Conservation (phyloP, 2,797 vertebrate species). For the Gymnoscopelus microlampas region DNA sequence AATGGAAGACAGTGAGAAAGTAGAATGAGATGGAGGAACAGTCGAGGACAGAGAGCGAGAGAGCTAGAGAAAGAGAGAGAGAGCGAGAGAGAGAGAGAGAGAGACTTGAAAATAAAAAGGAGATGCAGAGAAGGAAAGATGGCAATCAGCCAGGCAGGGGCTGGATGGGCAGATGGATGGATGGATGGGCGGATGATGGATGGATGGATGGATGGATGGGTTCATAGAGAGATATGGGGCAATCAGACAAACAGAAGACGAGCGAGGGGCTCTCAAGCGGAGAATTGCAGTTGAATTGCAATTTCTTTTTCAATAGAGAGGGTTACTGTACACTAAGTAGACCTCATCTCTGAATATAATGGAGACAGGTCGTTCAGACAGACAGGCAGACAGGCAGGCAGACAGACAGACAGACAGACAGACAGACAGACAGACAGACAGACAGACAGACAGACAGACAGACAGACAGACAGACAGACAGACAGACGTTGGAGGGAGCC, state of each 20-base stretch:
- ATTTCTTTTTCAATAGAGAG: conserved; percentile 49
- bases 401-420: conserved; percentile 27
- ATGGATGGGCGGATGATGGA: not conserved
- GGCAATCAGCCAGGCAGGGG: conserved; percentile 26
- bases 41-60: too few species aligned
- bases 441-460: conserved; percentile 20
- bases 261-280: conserved; percentile 44
- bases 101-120: not conserved
- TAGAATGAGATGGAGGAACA: too few species aligned
- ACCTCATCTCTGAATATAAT: conserved; percentile 49
- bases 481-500: not conserved
- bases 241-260: conserved; percentile 24
- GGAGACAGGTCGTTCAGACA: conserved; percentile 46
- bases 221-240: conserved; percentile 24
- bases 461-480: conserved; percentile 16
- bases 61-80: conserved; percentile 42
- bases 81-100: conserved; percentile 4
- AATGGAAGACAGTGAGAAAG: too few species aligned
- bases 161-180: conserved; percentile 6
- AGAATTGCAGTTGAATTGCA: conserved; percentile 53
- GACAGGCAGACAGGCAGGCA: conserved; percentile 27
- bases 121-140: not conserved
- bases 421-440: conserved; percentile 1
- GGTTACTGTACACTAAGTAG: conserved; percentile 24
- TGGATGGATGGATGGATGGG: conserved; percentile 35